phyloP scores from a whole-genome alignment of 2,888 invertebrate species.

The Synergus gifuensis region DNA sequence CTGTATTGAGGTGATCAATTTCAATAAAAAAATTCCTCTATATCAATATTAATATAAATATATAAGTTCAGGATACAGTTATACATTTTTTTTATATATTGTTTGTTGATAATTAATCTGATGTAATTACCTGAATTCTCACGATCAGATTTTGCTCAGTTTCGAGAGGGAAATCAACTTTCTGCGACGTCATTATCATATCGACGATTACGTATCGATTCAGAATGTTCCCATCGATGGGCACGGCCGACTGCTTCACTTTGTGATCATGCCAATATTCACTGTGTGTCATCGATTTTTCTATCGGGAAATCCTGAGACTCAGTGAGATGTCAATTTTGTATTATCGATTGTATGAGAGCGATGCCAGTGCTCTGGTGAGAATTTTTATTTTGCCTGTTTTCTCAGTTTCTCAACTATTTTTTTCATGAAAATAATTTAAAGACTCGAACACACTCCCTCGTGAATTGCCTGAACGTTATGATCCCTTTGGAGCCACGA shows the following conservation, averaged over 20 bases:
- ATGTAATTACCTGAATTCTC: background rate
- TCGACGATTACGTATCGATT: slow-evolving; percentile 73
- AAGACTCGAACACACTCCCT: slow-evolving; percentile 77
- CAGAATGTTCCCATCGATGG: slow-evolving; percentile 66
- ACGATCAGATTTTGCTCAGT: slow-evolving; percentile 59
- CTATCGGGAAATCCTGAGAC: slow-evolving; percentile 82
- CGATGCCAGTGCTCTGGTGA: slow-evolving; percentile 59
- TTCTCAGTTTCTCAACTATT: too few species aligned
- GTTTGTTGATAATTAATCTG: background rate
- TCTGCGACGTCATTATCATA: slow-evolving; percentile 62
- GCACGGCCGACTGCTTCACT: slow-evolving; percentile 77
- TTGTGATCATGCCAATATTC: slow-evolving; percentile 81
- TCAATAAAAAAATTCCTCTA: background rate
- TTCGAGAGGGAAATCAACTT: slow-evolving; percentile 51
- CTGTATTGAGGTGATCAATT: slow-evolving; percentile 77
- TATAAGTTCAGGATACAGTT: background rate
- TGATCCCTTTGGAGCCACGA: slow-evolving; percentile 72
- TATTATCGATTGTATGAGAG: slow-evolving; percentile 79
- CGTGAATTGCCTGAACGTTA: slow-evolving; percentile 74
- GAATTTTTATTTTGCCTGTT: slow-evolving; percentile 22
- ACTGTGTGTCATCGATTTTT: slow-evolving; percentile 81
- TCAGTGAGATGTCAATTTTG: slow-evolving; percentile 79
- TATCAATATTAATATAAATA: background rate
- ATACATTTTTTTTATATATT: background rate
- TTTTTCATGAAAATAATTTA: slow-evolving; percentile 63